Base-by-base conservation (phyloP, 2,113 vertebrate species). In the Pampusana beccarii region DNA sequence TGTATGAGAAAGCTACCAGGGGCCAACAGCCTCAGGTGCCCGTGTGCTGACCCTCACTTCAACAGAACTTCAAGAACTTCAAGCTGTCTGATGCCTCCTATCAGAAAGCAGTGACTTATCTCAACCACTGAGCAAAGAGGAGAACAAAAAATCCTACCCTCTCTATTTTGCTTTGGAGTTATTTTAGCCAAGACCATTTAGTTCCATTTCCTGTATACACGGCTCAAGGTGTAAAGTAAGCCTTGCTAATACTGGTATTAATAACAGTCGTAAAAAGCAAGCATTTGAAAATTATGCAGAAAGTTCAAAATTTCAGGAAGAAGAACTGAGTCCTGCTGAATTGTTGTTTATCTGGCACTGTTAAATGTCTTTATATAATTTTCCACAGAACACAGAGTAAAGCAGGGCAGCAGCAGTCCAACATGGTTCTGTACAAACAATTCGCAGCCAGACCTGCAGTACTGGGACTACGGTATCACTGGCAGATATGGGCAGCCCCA, bases 381-480 rank as follows among this genome's bases (percentile, higher is more conserved):
- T 88, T 26, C 54, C 53, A 36, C 5, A 16, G n/a, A 61, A 9
- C 54, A 67, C 29, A 57, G 23, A 40, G 54, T 38, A 67, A 67
- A 77, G 38, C 72, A 44, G 12, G 31, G 50, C 50, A 44, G 80
- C 50, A 77, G n/a, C 71, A 77, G 18, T 17, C 67, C 1, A 1
- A 23, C 13, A 5, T 3, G 16, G 13, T 57, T 64, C 44, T 20
- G 13, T 33, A 9, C 1, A 2, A 42, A 57, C 36, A 36, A 13
- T 10, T 19, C 3, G 0, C 61, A 50, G 56, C 31, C 62, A 60
- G 69, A n/a, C 28, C 36, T 14, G 19, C 56, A 40, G 33, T 7
- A 24, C 17, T 33, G 13, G 5, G 31, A 19, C 38, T 20, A 5
- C 1, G 2, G 28, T 6, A 6, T 33, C 23, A 1, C 44, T 20